Evolutionary conservation across 2,888 invertebrate species (phyloP).

Genomic region (Rhamphomyia laevipes): DNA sequence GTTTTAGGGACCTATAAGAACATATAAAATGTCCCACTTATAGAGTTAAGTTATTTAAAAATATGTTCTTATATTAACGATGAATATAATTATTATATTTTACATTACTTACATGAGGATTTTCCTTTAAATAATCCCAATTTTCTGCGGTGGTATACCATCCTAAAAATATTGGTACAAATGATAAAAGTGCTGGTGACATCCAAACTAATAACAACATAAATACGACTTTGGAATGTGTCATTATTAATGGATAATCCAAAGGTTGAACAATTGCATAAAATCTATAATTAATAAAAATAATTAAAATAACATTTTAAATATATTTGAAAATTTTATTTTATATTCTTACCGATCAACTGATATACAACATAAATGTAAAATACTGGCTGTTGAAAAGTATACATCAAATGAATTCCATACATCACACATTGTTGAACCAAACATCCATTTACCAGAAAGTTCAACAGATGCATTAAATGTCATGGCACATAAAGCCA

Average conservation of each 20-base stretch:
- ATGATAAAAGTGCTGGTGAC: slow-evolving; percentile 81
- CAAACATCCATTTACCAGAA: slow-evolving; percentile 79
- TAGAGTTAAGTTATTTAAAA: no score
- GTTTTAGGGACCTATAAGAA: no score
- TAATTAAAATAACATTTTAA: neutral
- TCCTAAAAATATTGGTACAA: slow-evolving; percentile 87
- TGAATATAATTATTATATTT: no score
- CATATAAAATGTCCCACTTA: no score
- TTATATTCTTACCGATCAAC: slow-evolving; percentile 51
- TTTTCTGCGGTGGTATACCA: slow-evolving; percentile 87
- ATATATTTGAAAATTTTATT: neutral
- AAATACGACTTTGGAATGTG: slow-evolving; percentile 61
- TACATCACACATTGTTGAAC: slow-evolving; percentile 82
- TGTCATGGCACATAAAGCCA: slow-evolving; percentile 85
- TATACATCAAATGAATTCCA: slow-evolving; percentile 92
- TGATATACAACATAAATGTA: slow-evolving; percentile 89
- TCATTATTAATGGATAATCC: slow-evolving; percentile 88
- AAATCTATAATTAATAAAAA: slow-evolving; percentile 43
- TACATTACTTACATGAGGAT: slow-evolving; percentile 54
- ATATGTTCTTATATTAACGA: no score
- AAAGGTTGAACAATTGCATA: slow-evolving; percentile 86
- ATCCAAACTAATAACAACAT: slow-evolving; percentile 86
- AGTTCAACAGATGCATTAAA: slow-evolving; percentile 83
- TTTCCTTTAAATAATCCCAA: slow-evolving; percentile 50
- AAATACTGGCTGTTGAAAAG: slow-evolving; percentile 82